These are phyloP conservation scores for Pyrocephalus nanus DNA, from an alignment of 2,797 vertebrate species.

Conservation along the genomic window DNA sequence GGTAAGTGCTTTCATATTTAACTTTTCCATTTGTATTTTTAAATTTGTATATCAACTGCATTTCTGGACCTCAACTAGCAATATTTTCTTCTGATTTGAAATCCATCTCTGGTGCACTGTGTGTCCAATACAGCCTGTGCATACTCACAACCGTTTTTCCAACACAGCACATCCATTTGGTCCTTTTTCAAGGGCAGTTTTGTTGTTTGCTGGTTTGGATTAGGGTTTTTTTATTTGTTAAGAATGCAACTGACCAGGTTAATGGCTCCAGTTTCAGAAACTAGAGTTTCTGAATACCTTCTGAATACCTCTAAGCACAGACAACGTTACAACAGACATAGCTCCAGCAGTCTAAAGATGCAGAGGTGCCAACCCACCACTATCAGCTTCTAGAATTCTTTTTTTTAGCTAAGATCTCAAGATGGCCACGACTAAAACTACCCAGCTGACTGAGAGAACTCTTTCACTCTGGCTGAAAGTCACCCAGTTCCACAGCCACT, in stretches of 20 bases:
- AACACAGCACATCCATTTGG: not conserved
- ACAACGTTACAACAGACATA: not conserved
- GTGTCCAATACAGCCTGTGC: not conserved
- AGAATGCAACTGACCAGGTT: not conserved
- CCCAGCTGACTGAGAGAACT: not conserved
- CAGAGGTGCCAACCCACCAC: not conserved
- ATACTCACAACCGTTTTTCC: not conserved
- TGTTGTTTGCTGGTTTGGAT: not conserved
- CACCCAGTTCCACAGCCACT: not conserved
- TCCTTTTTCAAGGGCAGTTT: not conserved
- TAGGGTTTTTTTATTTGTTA: rapidly evolving
- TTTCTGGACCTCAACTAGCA: not conserved
- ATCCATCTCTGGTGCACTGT: not conserved
- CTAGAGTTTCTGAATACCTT: too few relatives aligned
- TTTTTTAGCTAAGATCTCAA: not conserved
- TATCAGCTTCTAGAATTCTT: not conserved
- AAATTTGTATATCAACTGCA: not conserved
- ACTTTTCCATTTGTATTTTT: not conserved
- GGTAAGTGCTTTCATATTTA: not conserved
- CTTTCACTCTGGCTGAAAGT: not conserved
- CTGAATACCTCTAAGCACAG: not conserved
- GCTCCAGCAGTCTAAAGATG: not conserved
- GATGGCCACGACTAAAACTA: not conserved
- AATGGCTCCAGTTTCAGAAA: not conserved
- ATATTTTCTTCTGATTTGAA: not conserved